Evolutionary conservation across 2,797 vertebrate species (phyloP).

Genomic region (Megaceryle alcyon): DNA sequence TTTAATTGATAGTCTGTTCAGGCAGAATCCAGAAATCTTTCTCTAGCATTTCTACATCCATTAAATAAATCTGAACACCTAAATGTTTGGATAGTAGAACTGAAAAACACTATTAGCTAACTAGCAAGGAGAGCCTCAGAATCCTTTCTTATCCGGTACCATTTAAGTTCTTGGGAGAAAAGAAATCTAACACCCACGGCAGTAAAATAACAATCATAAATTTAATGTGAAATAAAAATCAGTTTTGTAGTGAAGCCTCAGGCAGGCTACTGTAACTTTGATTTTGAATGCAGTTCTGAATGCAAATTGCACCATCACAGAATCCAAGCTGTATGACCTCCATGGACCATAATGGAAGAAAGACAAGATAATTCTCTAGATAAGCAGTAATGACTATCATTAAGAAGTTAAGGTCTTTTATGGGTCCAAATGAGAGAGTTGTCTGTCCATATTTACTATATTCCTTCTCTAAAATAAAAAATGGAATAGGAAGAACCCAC

Average conservation of each 20-base stretch:
- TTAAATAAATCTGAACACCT: background rate
- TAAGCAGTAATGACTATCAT: background rate
- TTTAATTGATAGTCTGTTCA: background rate
- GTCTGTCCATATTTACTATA: background rate
- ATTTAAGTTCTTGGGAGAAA: background rate
- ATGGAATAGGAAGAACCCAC: background rate
- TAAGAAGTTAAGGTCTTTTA: background rate
- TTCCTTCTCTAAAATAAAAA: background rate
- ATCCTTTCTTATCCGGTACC: background rate
- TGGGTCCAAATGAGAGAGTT: background rate
- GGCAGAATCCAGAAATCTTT: background rate
- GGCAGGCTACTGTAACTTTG: background rate
- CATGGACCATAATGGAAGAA: background rate
- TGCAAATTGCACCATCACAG: background rate
- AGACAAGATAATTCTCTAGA: background rate
- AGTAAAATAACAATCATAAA: background rate
- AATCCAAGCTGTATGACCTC: background rate
- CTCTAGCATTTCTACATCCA: background rate
- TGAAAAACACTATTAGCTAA: background rate
- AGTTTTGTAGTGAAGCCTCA: background rate
- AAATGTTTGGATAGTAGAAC: background rate
- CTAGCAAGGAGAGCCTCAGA: background rate
- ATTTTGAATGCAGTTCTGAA: background rate
- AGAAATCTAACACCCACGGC: background rate
- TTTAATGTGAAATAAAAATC: background rate